Evolutionary conservation across 2,797 vertebrate species (phyloP).

Genomic region (Propithecus perrieri): DNA sequence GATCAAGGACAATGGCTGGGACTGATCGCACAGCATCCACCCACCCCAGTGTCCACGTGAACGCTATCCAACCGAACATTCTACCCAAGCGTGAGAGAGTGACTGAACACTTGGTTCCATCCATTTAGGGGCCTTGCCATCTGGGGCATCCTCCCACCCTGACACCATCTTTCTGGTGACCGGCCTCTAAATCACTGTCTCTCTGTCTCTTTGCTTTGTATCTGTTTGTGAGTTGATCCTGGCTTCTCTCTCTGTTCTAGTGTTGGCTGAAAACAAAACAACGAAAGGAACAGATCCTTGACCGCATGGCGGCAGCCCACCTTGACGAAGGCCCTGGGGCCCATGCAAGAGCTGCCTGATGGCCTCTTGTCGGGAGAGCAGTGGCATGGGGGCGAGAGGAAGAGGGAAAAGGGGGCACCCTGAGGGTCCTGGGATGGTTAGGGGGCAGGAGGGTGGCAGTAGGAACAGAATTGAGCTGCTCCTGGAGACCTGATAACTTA

Average conservation of each 20-base stretch:
- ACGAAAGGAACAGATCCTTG: constrained; percentile 76
- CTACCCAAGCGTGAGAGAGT: constrained; percentile 87
- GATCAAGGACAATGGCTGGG: constrained; percentile 99
- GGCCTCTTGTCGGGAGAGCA: constrained; percentile 57
- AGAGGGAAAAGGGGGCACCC: constrained; percentile 66
- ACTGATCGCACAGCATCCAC: constrained; percentile 86
- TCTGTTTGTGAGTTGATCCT: constrained; percentile 89
- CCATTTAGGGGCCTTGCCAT: constrained; percentile 86
- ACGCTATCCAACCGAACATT: constrained; percentile 86
- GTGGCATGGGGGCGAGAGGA: constrained; percentile 36
- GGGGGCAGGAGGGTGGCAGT: constrained; percentile 42
- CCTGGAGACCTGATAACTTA: constrained; percentile 79
- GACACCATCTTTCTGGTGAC: constrained; percentile 87
- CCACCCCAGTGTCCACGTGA: constrained; percentile 80
- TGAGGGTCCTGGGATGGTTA: constrained; percentile 57
- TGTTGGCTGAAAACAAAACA: constrained; percentile 84
- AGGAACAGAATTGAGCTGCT: constrained; percentile 61
- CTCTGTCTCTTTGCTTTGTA: constrained; percentile 91
- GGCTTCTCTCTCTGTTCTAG: constrained; percentile 86
- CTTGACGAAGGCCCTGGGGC: constrained; percentile 47
- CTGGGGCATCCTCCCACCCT: constrained; percentile 85
- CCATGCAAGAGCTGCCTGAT: constrained; percentile 55
- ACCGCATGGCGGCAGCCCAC: constrained; percentile 74
- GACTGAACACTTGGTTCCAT: constrained; percentile 89
- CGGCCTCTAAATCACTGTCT: constrained; percentile 88